Conservation (phyloP, 1,140 invertebrate species). For the Lethrus apterus region DNA sequence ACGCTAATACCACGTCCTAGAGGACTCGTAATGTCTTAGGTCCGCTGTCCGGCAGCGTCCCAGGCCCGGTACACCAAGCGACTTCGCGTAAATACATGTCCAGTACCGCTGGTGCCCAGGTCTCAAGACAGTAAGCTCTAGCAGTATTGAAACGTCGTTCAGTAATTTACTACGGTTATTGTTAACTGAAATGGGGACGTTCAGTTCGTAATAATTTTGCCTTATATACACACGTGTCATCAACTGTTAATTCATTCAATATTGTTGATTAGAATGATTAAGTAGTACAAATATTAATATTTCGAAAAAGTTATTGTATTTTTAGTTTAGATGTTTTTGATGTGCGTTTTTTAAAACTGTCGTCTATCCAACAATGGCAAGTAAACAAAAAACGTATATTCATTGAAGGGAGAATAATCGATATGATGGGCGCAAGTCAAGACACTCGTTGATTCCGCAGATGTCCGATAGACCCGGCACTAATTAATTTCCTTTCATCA, state of each 20-base stretch:
- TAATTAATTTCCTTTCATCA: constrained; percentile 30
- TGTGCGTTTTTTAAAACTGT: background rate
- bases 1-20: constrained; percentile 25
- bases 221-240: too few relatives aligned
- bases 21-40: constrained; percentile 24
- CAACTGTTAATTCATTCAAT: too few relatives aligned
- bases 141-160: too few relatives aligned
- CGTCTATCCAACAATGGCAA: background rate
- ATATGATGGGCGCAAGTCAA: background rate
- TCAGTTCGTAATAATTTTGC: too few relatives aligned
- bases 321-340: background rate
- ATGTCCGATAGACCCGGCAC: constrained; percentile 19
- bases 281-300: constrained; percentile 5
- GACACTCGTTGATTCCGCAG: constrained; percentile 15
- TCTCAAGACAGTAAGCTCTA: too few relatives aligned
- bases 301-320: background rate
- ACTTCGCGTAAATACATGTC: too few relatives aligned
- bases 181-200: too few relatives aligned
- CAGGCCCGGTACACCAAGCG: too few relatives aligned
- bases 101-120: too few relatives aligned
- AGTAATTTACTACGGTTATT: too few relatives aligned
- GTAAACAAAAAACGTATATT: too few relatives aligned
- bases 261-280: too few relatives aligned
- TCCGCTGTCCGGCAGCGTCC: background rate
- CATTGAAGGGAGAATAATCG: constrained; percentile 3